Percentiles rank a stretch among this genome's conserved stretches.
Conservation (phyloP, 2,113 vertebrate species). For the Lophius piscatorius region DNA sequence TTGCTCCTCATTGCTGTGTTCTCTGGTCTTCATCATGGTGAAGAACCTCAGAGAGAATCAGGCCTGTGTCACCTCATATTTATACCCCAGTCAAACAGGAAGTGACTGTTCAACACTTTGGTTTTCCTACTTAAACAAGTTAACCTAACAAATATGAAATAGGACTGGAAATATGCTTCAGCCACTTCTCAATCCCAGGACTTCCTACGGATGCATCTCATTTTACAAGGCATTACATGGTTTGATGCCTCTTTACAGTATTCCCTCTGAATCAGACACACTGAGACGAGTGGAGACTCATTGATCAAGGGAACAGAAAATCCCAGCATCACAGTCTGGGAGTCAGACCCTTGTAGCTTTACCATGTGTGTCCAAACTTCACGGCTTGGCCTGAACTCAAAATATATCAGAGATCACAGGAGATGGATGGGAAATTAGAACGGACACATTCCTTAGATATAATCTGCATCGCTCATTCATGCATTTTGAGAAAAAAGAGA, state of each 20-base stretch:
- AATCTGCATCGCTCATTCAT: slow-evolving; percentile 17
- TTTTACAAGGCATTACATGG: slow-evolving; percentile 69
- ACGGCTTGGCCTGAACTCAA: slow-evolving; percentile 25
- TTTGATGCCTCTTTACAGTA: slow-evolving; percentile 37
- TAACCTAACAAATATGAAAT: too few species aligned
- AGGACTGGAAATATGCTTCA: too few species aligned
- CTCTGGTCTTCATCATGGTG: too few species aligned
- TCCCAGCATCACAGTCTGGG: slow-evolving; percentile 44
- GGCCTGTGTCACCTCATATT: too few species aligned
- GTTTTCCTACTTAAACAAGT: too few species aligned
- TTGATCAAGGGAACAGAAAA: slow-evolving; percentile 54
- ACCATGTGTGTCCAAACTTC: slow-evolving; percentile 61
- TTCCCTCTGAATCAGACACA: slow-evolving; percentile 30
- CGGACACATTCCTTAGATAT: slow-evolving; percentile 24
- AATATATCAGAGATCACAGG: slow-evolving; percentile 27
- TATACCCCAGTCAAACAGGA: too few species aligned
- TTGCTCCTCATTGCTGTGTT: too few species aligned
- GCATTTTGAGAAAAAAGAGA: slow-evolving; percentile 16
- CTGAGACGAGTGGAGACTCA: slow-evolving; percentile 44
- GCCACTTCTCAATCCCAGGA: too few species aligned
- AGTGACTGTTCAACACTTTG: too few species aligned
- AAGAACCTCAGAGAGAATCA: too few species aligned
- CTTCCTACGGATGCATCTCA: too few species aligned
- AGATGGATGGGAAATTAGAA: slow-evolving; percentile 42
- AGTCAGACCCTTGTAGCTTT: slow-evolving; percentile 52